Conservation (phyloP, 1,140 invertebrate species). For the Drosophila aff. region DNA sequence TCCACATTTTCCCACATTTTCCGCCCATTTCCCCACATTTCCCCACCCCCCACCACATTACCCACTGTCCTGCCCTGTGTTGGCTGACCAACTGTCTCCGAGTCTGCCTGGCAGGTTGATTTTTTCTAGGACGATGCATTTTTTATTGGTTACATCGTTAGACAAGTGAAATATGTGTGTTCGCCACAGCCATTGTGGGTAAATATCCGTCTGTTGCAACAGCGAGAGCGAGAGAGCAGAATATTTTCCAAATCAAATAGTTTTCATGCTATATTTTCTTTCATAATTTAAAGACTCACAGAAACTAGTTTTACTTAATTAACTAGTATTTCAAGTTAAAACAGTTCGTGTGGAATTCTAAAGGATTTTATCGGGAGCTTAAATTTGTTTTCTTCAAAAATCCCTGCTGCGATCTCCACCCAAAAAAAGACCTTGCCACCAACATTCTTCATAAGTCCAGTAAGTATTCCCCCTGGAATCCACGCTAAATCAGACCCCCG, state of each 20-base stretch:
- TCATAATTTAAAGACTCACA: not conserved
- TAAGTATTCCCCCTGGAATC: not conserved
- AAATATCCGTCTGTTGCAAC: conserved; percentile 45
- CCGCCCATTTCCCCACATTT: not conserved
- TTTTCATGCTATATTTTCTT: not conserved
- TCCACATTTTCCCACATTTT: conserved; percentile 2
- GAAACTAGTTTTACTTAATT: not conserved
- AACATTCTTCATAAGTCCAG: not conserved
- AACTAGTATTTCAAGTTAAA: not conserved
- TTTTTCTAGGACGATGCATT: conserved; percentile 56
- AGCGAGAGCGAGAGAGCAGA: no score
- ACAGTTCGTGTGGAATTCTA: not conserved
- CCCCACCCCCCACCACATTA: not conserved
- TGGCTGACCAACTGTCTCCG: conserved; percentile 20
- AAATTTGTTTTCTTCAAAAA: no score
- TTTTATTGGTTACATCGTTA: conserved; percentile 77
- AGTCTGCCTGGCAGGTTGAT: conserved; percentile 53
- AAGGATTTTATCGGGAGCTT: no score
- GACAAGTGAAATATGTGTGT: conserved; percentile 61
- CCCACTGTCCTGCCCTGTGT: not conserved
- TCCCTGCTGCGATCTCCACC: no score
- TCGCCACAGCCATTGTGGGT: conserved; percentile 29
- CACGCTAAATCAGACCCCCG: not conserved
- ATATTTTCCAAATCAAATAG: not conserved
- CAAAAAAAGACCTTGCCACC: not conserved